These are phyloP conservation scores for Echinops telfairi DNA, from an alignment of 2,113 vertebrate species.

Conservation along the genomic window DNA sequence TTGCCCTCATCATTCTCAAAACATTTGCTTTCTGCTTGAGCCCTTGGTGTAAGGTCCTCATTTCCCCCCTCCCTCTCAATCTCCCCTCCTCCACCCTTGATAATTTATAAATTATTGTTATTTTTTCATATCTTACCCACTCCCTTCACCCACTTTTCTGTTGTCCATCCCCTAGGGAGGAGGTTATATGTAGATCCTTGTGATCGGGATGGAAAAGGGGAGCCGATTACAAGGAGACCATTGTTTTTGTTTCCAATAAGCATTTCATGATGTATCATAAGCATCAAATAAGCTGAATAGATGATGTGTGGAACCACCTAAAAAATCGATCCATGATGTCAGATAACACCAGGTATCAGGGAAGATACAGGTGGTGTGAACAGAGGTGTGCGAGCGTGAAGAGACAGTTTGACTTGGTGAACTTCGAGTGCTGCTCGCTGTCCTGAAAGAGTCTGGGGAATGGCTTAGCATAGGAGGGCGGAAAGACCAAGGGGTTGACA, in stretches of 20 bases:
- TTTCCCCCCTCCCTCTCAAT: neutral
- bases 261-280: neutral
- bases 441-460: neutral
- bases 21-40: no score
- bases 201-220: neutral
- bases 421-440: neutral
- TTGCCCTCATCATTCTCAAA: no score
- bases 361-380: neutral
- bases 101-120: no score
- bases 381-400: neutral
- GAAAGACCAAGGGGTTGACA: neutral
- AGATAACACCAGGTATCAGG: neutral
- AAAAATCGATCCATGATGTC: neutral
- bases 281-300: neutral
- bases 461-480: neutral
- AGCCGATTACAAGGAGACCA: no score
- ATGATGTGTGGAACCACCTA: neutral
- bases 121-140: no score
- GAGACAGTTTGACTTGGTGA: neutral
- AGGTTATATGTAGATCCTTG: no score
- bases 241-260: no score
- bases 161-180: no score
- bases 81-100: neutral
- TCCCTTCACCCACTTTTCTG: no score
- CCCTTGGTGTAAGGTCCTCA: no score